Evolutionary conservation across 2,113 vertebrate species (phyloP).

Genomic region (Erythrolamprus reginae): DNA sequence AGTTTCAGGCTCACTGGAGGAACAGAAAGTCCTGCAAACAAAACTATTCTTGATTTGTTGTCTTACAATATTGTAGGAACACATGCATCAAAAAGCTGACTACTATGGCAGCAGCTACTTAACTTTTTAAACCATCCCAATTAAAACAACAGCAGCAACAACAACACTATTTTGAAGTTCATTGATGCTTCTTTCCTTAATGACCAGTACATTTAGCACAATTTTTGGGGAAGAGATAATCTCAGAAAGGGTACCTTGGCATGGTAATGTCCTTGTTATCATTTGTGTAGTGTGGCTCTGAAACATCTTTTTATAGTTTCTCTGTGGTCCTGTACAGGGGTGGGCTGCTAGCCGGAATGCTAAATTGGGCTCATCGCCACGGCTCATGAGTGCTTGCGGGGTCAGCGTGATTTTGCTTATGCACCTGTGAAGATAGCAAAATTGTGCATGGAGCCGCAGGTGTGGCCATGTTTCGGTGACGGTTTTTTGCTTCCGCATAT

Average conservation of each 20-base stretch:
- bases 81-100: not conserved
- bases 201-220: not conserved
- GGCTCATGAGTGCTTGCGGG: no score
- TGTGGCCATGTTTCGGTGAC: no score
- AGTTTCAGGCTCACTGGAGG: not conserved
- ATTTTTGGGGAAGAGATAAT: not conserved
- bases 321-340: not conserved
- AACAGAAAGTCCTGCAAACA: not conserved
- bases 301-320: not conserved
- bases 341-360: no score
- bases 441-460: no score
- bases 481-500: no score
- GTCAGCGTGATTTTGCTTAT: no score
- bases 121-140: not conserved
- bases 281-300: not conserved
- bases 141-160: not conserved
- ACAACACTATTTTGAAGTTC: not conserved
- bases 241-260: not conserved
- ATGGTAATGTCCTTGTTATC: not conserved
- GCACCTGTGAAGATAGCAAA: no score
- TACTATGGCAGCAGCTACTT: fast-evolving
- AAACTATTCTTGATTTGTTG: conserved; percentile 7
- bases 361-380: no score
- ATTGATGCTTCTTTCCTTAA: not conserved
- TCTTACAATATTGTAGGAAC: not conserved